phyloP scores from a whole-genome alignment of 2,797 vertebrate species.

The Danio jaintianensis region DNA sequence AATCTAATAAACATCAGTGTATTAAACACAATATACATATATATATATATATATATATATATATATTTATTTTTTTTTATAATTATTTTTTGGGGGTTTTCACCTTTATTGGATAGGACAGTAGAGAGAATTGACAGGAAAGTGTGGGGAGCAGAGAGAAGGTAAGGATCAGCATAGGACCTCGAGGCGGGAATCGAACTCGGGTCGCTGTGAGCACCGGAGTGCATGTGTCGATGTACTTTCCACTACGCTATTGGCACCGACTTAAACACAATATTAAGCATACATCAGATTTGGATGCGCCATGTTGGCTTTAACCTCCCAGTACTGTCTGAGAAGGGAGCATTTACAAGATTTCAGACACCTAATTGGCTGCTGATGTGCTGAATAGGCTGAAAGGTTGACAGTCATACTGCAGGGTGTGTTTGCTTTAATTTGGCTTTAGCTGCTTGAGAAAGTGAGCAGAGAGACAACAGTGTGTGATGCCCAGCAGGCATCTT shows the following conservation, averaged over 20 bases:
- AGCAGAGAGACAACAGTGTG: background rate
- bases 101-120: no score
- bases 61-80: no score
- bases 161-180: no score
- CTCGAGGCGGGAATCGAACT: no score
- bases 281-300: background rate
- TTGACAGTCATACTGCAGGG: background rate
- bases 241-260: no score
- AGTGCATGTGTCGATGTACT: no score
- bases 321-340: no score
- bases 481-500: constrained; percentile 9
- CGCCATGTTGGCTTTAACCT: background rate
- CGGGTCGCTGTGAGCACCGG: no score
- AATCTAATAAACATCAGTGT: background rate
- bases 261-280: background rate
- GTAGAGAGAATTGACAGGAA: no score
- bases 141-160: no score
- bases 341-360: background rate
- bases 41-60: no score
- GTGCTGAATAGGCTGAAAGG: background rate
- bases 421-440: constrained; percentile 19
- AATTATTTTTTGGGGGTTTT: no score
- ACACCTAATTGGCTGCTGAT: constrained; percentile 8
- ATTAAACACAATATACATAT: background rate
- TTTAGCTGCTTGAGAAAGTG: background rate